Conservation (phyloP, 2,113 vertebrate species). For the Notiomystis cincta region DNA sequence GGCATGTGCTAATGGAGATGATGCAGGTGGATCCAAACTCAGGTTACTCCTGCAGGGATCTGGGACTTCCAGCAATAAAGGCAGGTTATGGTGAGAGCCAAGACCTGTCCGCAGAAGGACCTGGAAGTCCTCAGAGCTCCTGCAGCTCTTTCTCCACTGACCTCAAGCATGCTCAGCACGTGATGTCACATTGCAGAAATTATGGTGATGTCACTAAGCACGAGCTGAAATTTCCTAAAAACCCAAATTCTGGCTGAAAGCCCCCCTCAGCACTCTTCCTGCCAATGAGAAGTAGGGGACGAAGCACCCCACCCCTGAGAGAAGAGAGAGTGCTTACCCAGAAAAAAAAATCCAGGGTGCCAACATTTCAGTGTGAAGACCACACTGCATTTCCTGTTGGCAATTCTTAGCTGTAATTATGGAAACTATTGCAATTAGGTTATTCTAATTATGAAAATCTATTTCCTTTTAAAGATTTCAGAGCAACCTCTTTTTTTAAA, state of each 20-base stretch:
- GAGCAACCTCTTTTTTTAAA: background rate
- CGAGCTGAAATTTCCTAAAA: accelerated
- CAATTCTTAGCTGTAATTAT: conserved; percentile 15
- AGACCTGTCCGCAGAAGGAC: background rate
- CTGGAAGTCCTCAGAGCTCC: background rate
- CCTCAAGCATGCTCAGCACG: accelerated
- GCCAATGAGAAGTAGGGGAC: background rate
- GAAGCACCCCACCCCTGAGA: background rate
- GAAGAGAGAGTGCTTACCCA: background rate
- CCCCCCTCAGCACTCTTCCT: background rate
- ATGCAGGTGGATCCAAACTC: background rate
- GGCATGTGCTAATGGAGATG: background rate
- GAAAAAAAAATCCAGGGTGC: background rate
- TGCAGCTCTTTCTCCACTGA: background rate
- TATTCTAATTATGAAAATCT: conserved; percentile 42
- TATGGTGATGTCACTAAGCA: background rate
- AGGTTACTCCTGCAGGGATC: accelerated
- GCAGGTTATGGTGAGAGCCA: background rate
- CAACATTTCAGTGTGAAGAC: background rate
- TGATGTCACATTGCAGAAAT: background rate
- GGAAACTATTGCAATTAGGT: conserved; percentile 5
- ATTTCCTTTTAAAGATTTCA: conserved; percentile 22
- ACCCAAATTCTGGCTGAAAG: background rate
- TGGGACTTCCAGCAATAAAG: background rate
- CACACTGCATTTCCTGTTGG: background rate